Evolutionary conservation across 2,113 vertebrate species (phyloP), one percentile per base, ranked within the genome.

Genomic region (Tyto alba): DNA sequence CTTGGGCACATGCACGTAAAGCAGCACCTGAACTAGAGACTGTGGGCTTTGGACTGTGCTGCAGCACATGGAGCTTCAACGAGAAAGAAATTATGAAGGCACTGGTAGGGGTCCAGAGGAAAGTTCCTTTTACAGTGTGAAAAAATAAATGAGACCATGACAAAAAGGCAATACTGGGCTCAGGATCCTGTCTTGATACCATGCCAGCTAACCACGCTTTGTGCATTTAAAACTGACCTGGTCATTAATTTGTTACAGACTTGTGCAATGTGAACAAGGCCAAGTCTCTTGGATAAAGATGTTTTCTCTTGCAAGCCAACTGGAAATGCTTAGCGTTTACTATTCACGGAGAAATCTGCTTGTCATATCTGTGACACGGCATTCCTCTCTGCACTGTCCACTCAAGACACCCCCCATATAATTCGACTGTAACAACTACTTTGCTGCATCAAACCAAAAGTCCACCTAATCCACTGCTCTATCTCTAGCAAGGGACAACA

Each of bases 191-290:
- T 57, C 74, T 88, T 95, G 96, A 64, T 89, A 36, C 55, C 13
- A 15, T 68, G 90, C 83, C 84, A 97, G 63, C 90, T 72, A 59
- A 91, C 81, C 80, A 89, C 1, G 9, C 89, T 96, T 93, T 36
- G 50, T 88, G 67, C 66, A 40, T 94, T 91, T 85, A 85, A 85
- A 91, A 87, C 80, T 94, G 96, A 96, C 96, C 95, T 96, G 94
- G 84, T 93, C 96, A 96, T 91, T 96, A 95, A 96, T 95, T 94
- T 66, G 77, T 96, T 94, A 82, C 91, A 95, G 96, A 71, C 67
- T 94, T 91, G 81, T 88, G 67, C 84, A 80, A 85, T 55, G 78
- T 17, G 85, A 91, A 74, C 87, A 95, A 90, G 95, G 93, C 96
- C 93, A 95, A 93, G 75, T 85, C 74, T 95, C 93, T 95, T 95